These are phyloP conservation scores for Macroteleia sp. DNA, from an alignment of 2,888 invertebrate species.

Conservation along the genomic window DNA sequence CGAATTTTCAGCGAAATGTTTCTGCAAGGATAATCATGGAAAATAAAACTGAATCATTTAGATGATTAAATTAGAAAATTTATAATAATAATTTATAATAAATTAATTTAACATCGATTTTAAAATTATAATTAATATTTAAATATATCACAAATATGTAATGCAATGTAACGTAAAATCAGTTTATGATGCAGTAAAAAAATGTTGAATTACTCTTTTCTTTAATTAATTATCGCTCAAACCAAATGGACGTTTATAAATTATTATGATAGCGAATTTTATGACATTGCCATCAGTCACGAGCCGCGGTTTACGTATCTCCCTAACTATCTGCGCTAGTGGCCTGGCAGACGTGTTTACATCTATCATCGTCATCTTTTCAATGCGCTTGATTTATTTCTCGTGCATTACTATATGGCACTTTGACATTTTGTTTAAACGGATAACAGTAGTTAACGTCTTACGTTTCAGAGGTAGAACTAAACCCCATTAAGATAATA, in stretches of 20 bases:
- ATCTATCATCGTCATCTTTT: constrained; percentile 84
- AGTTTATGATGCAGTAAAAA: constrained; percentile 6
- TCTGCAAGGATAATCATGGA: no score
- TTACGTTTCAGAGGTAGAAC: constrained; percentile 40
- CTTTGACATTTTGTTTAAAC: constrained; percentile 83
- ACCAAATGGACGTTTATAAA: constrained; percentile 81
- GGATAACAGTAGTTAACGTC: constrained; percentile 77
- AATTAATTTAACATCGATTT: no score
- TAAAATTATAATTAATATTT: background rate
- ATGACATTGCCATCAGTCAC: constrained; percentile 83
- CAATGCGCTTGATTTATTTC: constrained; percentile 83
- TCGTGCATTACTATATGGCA: constrained; percentile 82
- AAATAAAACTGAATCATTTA: no score
- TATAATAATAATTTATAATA: no score
- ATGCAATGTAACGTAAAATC: constrained; percentile 1
- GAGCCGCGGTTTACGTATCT: constrained; percentile 78
- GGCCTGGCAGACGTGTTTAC: constrained; percentile 78
- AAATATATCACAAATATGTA: background rate
- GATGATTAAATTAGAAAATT: no score
- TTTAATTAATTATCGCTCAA: constrained; percentile 81
- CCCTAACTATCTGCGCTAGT: constrained; percentile 67
- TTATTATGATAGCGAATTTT: constrained; percentile 83
- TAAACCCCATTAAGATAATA: constrained; percentile 27
- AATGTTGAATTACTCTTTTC: constrained; percentile 4
- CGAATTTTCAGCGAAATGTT: no score